Evolutionary conservation across 2,797 vertebrate species (phyloP).

Genomic region (Rhodeus uyekii): DNA sequence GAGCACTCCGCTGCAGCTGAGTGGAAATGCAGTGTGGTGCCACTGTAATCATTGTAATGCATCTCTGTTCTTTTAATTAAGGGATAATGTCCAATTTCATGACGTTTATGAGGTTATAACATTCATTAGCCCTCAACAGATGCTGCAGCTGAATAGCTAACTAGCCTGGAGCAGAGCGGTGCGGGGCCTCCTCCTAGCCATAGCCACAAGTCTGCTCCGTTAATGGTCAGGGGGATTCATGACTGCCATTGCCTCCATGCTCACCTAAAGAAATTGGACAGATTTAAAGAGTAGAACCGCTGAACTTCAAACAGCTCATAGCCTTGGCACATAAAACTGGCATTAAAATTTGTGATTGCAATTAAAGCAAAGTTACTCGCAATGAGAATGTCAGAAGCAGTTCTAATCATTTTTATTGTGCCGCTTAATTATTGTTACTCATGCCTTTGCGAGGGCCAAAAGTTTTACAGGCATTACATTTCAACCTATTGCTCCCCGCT

Average conservation of each 20-base stretch:
- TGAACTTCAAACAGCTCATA: conserved; percentile 86
- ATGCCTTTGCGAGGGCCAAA: conserved; percentile 68
- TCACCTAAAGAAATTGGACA: conserved; percentile 73
- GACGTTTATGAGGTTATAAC: conserved; percentile 87
- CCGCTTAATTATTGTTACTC: conserved; percentile 78
- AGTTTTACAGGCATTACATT: conserved; percentile 77
- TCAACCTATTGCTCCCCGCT: conserved; percentile 72
- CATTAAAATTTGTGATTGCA: conserved; percentile 87
- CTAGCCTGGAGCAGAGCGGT: conserved; percentile 73
- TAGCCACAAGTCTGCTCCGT: conserved; percentile 64
- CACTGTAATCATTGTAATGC: conserved; percentile 82
- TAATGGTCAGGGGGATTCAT: conserved; percentile 62
- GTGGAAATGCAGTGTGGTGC: conserved; percentile 63
- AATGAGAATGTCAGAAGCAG: conserved; percentile 85
- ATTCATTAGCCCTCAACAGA: conserved; percentile 86
- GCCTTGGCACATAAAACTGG: conserved; percentile 83
- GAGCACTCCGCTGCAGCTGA: conserved; percentile 54
- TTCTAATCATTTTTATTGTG: conserved; percentile 86
- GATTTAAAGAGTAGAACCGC: conserved; percentile 82
- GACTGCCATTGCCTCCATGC: conserved; percentile 53
- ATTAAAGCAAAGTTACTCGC: conserved; percentile 82
- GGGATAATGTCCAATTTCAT: conserved; percentile 86
- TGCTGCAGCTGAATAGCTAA: conserved; percentile 80
- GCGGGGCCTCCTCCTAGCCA: conserved; percentile 70
- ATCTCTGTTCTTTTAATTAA: conserved; percentile 88